Base-by-base conservation (phyloP, 2,797 vertebrate genomes). In the Leptodactylus fallax region DNA sequence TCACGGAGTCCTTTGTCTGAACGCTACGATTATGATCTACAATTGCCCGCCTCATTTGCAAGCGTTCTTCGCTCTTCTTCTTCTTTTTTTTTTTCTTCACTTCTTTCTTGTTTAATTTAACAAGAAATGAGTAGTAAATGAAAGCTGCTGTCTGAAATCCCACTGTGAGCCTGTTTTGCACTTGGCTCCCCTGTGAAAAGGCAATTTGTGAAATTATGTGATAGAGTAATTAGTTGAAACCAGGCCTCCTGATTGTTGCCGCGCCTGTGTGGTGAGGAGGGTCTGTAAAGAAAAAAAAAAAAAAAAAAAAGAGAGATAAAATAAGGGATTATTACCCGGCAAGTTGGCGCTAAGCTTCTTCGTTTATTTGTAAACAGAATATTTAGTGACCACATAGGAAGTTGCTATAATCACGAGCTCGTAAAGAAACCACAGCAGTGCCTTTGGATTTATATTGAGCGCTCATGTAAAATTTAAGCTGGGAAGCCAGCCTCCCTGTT, bases 161-260 rank as follows among this genome's bases (percentile, higher is more conserved):
- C 97, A 96, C 95, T 95, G 95, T 95, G 96, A 97, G 95, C 92
- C 90, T 95, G 95, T 96, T 97, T 97, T 96, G 96, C 96, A 97
- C 97, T 96, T 95, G 95, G 95, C 95, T 97, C 97, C 97, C 97
- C 94, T 95, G 96, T 97, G 97, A 97, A 98, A 97, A 97, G 96
- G 96, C 96, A 98, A 98, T 98, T 99, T 98, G 97, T 97, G 96
- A 97, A 99, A 98, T 98, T 96, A 98, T 96, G 97, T 97, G 97
- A 98, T 97, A 95, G 96, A 97, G 97, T 98, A 98, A 99, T 99
- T 98, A 98, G 97, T 97, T 96, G 96, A 96, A 98, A 96, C 97
- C 95, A 93, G 93, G 93, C 92, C 95, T 96, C 95, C 95, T 97
- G 96, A 97, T 96, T 96, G 96, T 96, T 96, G 96, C 96, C 94